A percentile compares a stretch with the other conserved stretches of the same genome.
These are phyloP conservation scores for Anabas testudineus DNA, from an alignment of 2,797 vertebrate genomes.

Conservation along the genomic window DNA sequence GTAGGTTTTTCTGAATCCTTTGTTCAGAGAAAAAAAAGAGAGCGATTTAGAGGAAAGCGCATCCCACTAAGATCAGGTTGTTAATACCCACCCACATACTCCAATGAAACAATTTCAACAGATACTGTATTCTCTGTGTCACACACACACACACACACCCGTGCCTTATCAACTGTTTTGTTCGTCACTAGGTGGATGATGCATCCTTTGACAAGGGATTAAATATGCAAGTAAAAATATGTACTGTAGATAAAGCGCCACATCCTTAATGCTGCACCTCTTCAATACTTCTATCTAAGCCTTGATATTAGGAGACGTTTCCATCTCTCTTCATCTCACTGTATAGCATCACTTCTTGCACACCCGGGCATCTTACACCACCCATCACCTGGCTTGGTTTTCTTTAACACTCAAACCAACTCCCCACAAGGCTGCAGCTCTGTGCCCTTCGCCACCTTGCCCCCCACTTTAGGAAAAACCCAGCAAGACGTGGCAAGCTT, in stretches of 20 bases:
- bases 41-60: conserved; percentile 81
- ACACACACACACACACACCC: conserved; percentile 46
- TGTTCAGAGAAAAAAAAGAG: conserved; percentile 75
- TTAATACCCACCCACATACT: conserved; percentile 88
- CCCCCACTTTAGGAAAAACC: conserved; percentile 28
- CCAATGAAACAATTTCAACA: conserved; percentile 82
- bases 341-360: conserved; percentile 17
- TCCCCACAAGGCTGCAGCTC: conserved; percentile 28
- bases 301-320: conserved; percentile 40
- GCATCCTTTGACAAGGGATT: conserved; percentile 80
- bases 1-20: conserved; percentile 85
- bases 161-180: conserved; percentile 74
- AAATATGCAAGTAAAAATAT: conserved; percentile 74
- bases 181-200: conserved; percentile 68
- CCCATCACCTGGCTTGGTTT: conserved; percentile 59
- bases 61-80: conserved; percentile 85
- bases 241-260: conserved; percentile 63
- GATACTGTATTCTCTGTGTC: conserved; percentile 72
- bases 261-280: conserved; percentile 65
- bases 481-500: conserved; percentile 32
- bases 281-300: conserved; percentile 52
- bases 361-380: conserved; percentile 44
- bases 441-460: conserved; percentile 31
- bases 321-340: conserved; percentile 14
- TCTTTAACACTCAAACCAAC: conserved; percentile 49